phyloP scores from a whole-genome alignment of 2,113 vertebrate species.

The Fulmarus glacialis region DNA sequence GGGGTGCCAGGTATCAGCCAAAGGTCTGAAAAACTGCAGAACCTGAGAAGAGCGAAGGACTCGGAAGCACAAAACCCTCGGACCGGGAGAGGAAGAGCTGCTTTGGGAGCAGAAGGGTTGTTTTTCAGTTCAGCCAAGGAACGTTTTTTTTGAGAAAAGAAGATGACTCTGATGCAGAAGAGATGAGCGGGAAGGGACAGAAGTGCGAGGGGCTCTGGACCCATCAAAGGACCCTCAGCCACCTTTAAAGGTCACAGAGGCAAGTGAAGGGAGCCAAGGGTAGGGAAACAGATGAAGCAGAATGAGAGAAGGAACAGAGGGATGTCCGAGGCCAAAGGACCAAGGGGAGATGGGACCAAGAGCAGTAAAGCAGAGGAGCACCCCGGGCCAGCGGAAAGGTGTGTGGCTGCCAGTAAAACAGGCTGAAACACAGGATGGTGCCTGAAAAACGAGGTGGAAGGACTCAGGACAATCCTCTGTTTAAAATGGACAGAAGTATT shows the following conservation, averaged over 20 bases:
- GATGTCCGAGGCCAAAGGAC: rapidly evolving
- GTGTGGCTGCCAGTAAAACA: neutral
- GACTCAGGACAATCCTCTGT: neutral
- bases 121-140: neutral
- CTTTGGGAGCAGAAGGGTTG: neutral
- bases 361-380: neutral
- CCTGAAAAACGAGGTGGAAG: neutral
- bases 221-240: neutral
- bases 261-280: neutral
- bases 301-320: neutral
- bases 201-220: neutral
- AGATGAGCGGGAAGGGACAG: neutral
- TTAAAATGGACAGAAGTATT: neutral
- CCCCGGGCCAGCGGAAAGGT: rapidly evolving
- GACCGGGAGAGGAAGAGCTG: rapidly evolving
- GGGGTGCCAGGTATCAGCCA: neutral
- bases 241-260: neutral
- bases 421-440: neutral
- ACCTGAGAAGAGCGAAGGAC: neutral
- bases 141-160: neutral
- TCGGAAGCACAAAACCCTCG: rapidly evolving
- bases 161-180: neutral
- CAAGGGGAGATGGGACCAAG: neutral
- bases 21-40: neutral
- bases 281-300: neutral